Evolutionary conservation across 2,113 vertebrate genomes (phyloP).

Genomic region (Grammomys dolichurus): DNA sequence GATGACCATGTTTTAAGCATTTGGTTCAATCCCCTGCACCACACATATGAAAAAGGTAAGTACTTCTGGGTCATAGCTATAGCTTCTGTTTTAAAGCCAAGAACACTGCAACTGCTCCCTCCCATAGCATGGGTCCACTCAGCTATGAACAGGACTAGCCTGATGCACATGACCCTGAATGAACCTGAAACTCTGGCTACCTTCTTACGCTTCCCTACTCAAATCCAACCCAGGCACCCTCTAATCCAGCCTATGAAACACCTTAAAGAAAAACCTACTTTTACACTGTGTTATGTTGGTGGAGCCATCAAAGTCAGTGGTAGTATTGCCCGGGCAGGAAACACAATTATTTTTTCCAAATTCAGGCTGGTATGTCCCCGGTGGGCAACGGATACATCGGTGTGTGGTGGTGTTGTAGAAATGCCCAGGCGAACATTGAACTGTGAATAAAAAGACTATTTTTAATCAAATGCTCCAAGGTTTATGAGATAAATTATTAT

Average conservation of each 20-base stretch:
- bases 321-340: slow-evolving; percentile 97
- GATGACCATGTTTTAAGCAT: background rate
- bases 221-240: background rate
- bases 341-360: slow-evolving; percentile 97
- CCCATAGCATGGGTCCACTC: background rate
- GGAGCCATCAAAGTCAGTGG: slow-evolving; percentile 97
- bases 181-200: background rate
- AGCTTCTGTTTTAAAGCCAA: background rate
- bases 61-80: background rate
- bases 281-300: slow-evolving; percentile 98
- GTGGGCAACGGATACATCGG: slow-evolving; percentile 95
- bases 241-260: background rate
- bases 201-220: background rate
- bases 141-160: background rate
- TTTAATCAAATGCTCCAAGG: slow-evolving; percentile 59
- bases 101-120: background rate
- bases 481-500: background rate
- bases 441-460: slow-evolving; percentile 80
- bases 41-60: background rate
- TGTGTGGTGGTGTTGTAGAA: slow-evolving; percentile 97
- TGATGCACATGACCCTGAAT: accelerated
- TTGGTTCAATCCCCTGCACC: background rate
- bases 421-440: slow-evolving; percentile 98
- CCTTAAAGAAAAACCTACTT: slow-evolving; percentile 89
- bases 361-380: slow-evolving; percentile 94